These are phyloP conservation scores for Heterochromis multidens DNA, from an alignment of 2,113 vertebrate genomes.

Conservation along the genomic window DNA sequence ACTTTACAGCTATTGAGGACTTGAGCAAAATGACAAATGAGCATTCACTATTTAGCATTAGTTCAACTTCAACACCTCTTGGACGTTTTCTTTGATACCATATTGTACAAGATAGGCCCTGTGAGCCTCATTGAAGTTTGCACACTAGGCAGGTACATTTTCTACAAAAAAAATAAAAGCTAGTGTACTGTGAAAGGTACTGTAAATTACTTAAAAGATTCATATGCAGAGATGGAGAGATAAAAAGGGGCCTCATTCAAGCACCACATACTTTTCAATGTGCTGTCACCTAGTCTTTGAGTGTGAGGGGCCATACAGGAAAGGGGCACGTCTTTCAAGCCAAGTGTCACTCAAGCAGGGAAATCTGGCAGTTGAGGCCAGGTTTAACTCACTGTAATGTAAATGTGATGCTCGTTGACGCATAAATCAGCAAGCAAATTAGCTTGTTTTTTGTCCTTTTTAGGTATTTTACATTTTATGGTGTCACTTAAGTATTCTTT, in stretches of 20 bases:
- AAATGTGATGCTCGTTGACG: conserved; percentile 13
- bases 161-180: background rate
- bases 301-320: background rate
- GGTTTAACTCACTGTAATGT: conserved; percentile 15
- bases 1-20: background rate
- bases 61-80: conserved; percentile 4
- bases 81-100: conserved; percentile 13
- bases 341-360: conserved; percentile 8
- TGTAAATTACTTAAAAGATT: conserved; percentile 16
- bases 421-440: conserved; percentile 26
- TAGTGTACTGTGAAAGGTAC: background rate
- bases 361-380: conserved; percentile 5
- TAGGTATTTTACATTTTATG: background rate
- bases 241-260: background rate
- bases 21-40: conserved; percentile 14
- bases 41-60: background rate
- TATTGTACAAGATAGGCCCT: background rate
- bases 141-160: background rate
- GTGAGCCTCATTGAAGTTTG: background rate
- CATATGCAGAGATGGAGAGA: background rate
- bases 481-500: background rate
- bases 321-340: conserved; percentile 23
- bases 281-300: conserved; percentile 25
- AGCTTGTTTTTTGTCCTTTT: conserved; percentile 1
- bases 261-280: conserved; percentile 1